Base-by-base conservation (phyloP, 2,797 vertebrate species). In the Sus cebifrons region DNA sequence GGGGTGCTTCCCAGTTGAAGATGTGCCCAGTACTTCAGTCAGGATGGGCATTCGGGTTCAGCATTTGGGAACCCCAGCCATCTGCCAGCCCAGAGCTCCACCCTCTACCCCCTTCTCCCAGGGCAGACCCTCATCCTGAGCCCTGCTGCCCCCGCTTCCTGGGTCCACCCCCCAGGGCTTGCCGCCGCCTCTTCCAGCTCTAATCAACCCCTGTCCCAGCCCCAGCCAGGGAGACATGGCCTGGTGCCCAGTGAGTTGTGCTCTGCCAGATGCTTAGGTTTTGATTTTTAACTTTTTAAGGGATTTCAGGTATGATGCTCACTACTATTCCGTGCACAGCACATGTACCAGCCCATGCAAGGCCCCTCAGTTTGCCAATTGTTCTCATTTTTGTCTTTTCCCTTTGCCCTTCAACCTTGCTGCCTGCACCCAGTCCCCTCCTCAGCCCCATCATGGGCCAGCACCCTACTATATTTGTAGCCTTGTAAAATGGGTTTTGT, bases 141-240 rank as follows among this genome's bases (percentile, higher is more conserved):
- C 40, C 32, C 2, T 0, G 0, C 1, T 6, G 60, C 10, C 36
- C 58, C 36, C 0, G 0, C 25, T 0, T 0, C 12, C 40, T n/a
- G 18, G 0, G 1, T 4, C 7, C 16, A 16, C 44, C 18, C 29
- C 49, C 5, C 17, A 49, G 12, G 52, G 54, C 44, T 67, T 7
- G 18, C n/a, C 1, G 5, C 32, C 1, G 7, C 44, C 81, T 23
- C 27, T 84, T 54, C 1, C 20, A 54, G 29, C 29, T 25, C 58
- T 74, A 32, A 64, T 74, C 29, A 36, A 58, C 32, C 18, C 13
- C 13, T 1, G 13, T 17, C 52, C 9, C 1, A 0, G 0, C 62
- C 27, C 36, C 71, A 85, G 20, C 32, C 20, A 29, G 1, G 32
- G 32, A 60, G 14, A 68, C 4, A 10, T 3, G 3, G 3, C 15